Percentiles rank a stretch among this genome's conserved stretches.
phyloP scores from a whole-genome alignment of 2,113 vertebrate species.

The Albula glossodonta region DNA sequence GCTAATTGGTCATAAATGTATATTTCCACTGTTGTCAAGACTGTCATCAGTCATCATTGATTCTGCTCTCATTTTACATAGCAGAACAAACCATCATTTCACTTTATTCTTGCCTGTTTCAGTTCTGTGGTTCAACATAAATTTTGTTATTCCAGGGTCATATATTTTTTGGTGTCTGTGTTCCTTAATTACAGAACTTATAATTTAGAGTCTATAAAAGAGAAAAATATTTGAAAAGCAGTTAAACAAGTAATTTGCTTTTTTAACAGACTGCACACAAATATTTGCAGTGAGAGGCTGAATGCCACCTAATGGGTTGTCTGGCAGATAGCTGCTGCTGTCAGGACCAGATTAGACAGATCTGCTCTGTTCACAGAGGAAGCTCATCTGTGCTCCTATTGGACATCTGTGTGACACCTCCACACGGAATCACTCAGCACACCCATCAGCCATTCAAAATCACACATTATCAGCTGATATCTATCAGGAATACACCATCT shows the following conservation, averaged over 20 bases:
- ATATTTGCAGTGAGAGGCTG: not conserved
- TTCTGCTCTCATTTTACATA: not conserved
- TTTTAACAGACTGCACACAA: not conserved
- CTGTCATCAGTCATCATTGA: not conserved
- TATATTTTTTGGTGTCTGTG: too few species aligned
- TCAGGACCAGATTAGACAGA: not conserved
- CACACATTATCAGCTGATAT: not conserved
- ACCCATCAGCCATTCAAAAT: not conserved
- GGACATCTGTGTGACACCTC: not conserved
- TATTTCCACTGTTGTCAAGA: not conserved
- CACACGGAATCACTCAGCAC: not conserved
- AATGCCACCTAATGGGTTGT: not conserved
- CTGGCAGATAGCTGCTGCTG: not conserved
- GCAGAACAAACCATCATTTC: not conserved
- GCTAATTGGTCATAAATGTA: not conserved
- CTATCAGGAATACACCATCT: too few species aligned
- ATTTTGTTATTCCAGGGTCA: too few species aligned
- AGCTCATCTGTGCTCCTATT: not conserved
- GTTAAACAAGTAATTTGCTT: not conserved
- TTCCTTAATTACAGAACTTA: too few species aligned
- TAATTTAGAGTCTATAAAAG: not conserved
- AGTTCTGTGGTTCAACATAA: constrained; percentile 56
- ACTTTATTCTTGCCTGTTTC: constrained; percentile 57
- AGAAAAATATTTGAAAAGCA: not conserved
- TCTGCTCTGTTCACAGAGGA: not conserved